phyloP scores from a whole-genome alignment of 2,888 invertebrate species.

The Odontothrips loti region DNA sequence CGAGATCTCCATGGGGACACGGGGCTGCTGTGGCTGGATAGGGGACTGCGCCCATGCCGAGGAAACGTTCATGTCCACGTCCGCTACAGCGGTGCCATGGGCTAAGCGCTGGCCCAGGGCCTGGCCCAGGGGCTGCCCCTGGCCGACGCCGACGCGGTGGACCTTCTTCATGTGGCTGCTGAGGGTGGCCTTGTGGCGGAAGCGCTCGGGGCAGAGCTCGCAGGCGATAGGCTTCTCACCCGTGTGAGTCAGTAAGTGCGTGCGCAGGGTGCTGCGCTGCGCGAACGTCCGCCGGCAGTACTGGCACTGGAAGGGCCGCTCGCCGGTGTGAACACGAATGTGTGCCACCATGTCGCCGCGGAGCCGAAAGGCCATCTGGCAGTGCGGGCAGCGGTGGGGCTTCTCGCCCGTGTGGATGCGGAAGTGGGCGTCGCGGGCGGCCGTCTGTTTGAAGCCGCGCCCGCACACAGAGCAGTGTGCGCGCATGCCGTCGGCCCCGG shows the following conservation, averaged over 20 bases:
- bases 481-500: not conserved
- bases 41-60: no score
- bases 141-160: not conserved
- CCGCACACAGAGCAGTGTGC: not conserved
- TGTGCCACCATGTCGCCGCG: not conserved
- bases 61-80: no score
- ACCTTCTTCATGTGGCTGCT: not conserved
- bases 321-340: not conserved
- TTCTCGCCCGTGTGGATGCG: constrained; percentile 5
- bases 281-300: not conserved
- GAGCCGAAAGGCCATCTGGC: not conserved
- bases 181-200: not conserved
- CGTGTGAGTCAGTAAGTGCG: not conserved
- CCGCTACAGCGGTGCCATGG: no score
- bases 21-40: no score
- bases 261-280: not conserved
- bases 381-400: not conserved
- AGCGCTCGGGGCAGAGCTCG: not conserved
- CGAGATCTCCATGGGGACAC: no score
- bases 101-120: no score
- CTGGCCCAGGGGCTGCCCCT: not conserved
- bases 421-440: not conserved
- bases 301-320: not conserved
- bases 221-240: not conserved
- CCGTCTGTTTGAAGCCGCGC: not conserved